Evolutionary conservation across 2,797 vertebrate genomes (phyloP).

Genomic region (Hirundo rustica): DNA sequence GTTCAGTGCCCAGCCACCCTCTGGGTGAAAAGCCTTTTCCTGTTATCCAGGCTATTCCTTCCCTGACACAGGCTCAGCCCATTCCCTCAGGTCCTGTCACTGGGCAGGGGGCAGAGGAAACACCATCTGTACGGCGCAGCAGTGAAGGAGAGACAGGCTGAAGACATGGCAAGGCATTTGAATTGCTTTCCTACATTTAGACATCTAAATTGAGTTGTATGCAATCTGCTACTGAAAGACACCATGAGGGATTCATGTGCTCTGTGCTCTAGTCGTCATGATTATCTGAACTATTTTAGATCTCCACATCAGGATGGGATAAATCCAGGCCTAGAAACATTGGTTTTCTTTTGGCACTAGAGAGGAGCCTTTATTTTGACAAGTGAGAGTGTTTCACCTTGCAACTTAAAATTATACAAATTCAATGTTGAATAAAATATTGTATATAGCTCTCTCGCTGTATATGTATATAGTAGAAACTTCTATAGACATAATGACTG

Average conservation of each 20-base stretch:
- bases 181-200: background rate
- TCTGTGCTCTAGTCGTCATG: background rate
- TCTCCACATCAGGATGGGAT: background rate
- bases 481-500: background rate
- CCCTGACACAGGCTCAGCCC: background rate
- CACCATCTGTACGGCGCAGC: background rate
- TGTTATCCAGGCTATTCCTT: rapidly evolving
- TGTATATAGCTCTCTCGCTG: background rate
- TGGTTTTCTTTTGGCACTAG: background rate
- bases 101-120: background rate
- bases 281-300: background rate
- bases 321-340: background rate
- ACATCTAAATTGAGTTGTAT: background rate
- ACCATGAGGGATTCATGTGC: background rate
- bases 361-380: background rate
- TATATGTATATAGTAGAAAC: background rate
- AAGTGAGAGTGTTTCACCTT: background rate
- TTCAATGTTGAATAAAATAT: background rate
- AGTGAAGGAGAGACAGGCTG: background rate
- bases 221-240: background rate
- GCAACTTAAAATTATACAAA: background rate
- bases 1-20: background rate
- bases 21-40: background rate
- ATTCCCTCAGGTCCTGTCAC: rapidly evolving
- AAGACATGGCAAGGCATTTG: background rate